Evolutionary conservation across 2,113 vertebrate genomes (phyloP), one percentile per base, ranked within the genome.

Genomic region (Cyanoramphus novaezelandiae): DNA sequence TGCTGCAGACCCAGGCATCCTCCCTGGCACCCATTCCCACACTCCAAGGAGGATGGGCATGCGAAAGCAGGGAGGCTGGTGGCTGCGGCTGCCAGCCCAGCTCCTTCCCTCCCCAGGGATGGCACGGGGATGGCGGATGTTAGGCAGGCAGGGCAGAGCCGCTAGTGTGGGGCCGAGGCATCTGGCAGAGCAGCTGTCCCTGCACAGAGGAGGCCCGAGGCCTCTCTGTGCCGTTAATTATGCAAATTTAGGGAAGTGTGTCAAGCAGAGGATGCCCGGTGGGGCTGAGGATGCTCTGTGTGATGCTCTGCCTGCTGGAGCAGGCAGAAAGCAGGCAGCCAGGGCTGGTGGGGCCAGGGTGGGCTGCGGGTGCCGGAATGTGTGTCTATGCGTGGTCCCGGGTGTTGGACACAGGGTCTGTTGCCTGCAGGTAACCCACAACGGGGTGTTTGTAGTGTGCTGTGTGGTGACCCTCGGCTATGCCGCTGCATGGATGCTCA

Each of bases 211-310:
- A 23, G 68, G 60, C 92, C 78, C 7, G 4, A 2, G 44, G 92
- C 70, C 72, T 79, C 78, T 88, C 13, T 0, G 35, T 55, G 62
- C 80, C 3, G 4, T 92, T 86, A 95, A 96, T 96, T 88, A 94
- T 85, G 96, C 84, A 95, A 95, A 96, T 90, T 50, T 90, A 91
- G 95, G 96, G 93, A 95, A 96, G 85, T 90, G 94, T 95, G 96
- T 95, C 76, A 17, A 84, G 82, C 16, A 2, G 72, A 84, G 84
- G 75, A 25, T 69, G 77, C 84, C 71, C 71, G 11, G 46, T 10
- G 31, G 83, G 65, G 74, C 60, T 6, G 23, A 39, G 75, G 89
- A 84, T 78, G 78, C 92, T 85, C 85, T 15, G 31, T 19, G 53
- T 7, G 70, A 60, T 88, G 75, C 52, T 59, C 74, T 55, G 62